Conservation (phyloP, 2,797 vertebrate species). For the Neostethus bicornis region DNA sequence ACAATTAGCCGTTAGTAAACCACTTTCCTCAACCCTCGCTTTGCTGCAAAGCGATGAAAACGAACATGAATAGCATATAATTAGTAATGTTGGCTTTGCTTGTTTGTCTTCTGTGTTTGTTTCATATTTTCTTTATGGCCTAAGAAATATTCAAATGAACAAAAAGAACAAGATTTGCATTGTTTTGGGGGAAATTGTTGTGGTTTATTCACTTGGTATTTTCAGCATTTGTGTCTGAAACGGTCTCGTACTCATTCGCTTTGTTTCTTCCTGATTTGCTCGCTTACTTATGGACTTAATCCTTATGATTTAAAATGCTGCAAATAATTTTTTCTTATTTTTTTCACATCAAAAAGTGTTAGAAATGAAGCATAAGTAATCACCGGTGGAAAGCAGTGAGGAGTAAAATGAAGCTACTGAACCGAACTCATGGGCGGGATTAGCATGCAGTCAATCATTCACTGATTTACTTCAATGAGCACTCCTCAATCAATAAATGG, state of each 20-base stretch:
- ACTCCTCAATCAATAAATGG: constrained; percentile 72
- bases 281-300: constrained; percentile 70
- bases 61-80: constrained; percentile 72
- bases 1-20: constrained; percentile 77
- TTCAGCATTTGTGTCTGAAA: constrained; percentile 67
- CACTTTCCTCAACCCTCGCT: constrained; percentile 76
- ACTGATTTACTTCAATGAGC: constrained; percentile 73
- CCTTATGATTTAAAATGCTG: constrained; percentile 73
- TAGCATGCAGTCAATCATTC: constrained; percentile 77
- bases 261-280: constrained; percentile 42
- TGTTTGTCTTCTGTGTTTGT: constrained; percentile 67
- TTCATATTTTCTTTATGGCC: constrained; percentile 57
- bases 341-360: constrained; percentile 71
- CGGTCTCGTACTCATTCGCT: constrained; percentile 43
- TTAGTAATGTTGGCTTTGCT: constrained; percentile 71
- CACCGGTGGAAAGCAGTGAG: constrained; percentile 64
- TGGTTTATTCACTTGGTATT: constrained; percentile 64
- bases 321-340: constrained; percentile 66
- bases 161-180: constrained; percentile 65
- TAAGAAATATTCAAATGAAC: constrained; percentile 58
- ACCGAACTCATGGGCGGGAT: constrained; percentile 70
- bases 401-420: constrained; percentile 75
- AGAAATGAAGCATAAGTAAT: constrained; percentile 79
- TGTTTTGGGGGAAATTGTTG: constrained; percentile 66
- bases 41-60: constrained; percentile 72